Percentiles rank a stretch among this genome's conserved stretches.
Conservation (phyloP, 30 jellyfish, hydroid and myxozoan species). For the Cassiopea xamachana region DNA sequence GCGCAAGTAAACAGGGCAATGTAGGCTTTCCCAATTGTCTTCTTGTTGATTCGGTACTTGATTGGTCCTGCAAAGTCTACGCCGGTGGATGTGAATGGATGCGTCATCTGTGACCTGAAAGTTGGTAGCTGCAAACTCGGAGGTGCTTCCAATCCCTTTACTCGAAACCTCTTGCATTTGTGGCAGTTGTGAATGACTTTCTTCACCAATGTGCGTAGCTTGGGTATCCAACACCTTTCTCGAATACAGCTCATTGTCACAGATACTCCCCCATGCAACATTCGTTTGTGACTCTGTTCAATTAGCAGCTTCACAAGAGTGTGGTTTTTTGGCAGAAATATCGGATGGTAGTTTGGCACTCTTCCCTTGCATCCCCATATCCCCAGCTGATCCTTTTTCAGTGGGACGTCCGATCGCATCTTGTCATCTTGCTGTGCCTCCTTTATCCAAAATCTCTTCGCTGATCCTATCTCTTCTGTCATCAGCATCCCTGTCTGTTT, state of each 20-base stretch:
- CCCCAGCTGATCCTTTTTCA: slow-evolving; percentile 7
- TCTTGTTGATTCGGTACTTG: slow-evolving; percentile 8
- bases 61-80: slow-evolving; percentile 39
- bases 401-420: slow-evolving; percentile 17
- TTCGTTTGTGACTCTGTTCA: slow-evolving; percentile 43
- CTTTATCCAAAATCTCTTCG: slow-evolving; percentile 46
- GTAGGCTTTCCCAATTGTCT: neutral
- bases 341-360: slow-evolving; percentile 55
- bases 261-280: slow-evolving; percentile 67
- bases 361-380: slow-evolving; percentile 54
- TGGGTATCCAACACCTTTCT: slow-evolving; percentile 56
- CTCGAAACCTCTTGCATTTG: slow-evolving; percentile 44
- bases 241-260: slow-evolving; percentile 46
- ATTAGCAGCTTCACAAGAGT: slow-evolving; percentile 22
- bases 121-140: slow-evolving; percentile 32
- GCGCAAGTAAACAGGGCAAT: too few relatives aligned
- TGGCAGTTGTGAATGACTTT: neutral
- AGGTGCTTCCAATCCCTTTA: slow-evolving; percentile 40
- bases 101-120: slow-evolving; percentile 29
- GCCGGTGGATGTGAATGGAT: slow-evolving; percentile 27
- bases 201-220: slow-evolving; percentile 4
- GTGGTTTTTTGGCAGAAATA: slow-evolving; percentile 54
- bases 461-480: slow-evolving; percentile 47
- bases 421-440: slow-evolving; percentile 20
- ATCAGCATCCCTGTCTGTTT: slow-evolving; percentile 34